Conservation (phyloP, 2,113 vertebrate genomes). For the Chiloscyllium plagiosum region DNA sequence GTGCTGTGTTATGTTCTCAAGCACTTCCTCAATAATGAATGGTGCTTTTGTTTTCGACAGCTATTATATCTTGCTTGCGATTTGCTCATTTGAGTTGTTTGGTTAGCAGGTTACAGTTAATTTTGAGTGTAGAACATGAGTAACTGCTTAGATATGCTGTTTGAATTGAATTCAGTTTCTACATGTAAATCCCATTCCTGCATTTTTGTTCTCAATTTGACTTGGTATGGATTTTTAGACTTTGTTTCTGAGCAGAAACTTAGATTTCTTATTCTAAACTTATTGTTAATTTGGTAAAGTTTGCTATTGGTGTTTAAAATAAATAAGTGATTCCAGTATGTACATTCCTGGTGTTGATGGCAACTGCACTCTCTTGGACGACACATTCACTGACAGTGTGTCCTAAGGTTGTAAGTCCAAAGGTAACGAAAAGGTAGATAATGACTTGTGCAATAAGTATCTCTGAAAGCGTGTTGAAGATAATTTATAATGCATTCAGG, state of each 20-base stretch:
- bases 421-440: background rate
- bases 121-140: background rate
- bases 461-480: background rate
- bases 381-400: too few species aligned
- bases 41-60: too few species aligned
- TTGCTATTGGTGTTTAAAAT: background rate
- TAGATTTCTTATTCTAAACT: background rate
- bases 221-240: background rate
- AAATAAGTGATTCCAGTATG: background rate
- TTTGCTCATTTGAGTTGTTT: background rate
- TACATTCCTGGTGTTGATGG: background rate
- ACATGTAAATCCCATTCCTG: background rate
- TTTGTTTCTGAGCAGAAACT: background rate
- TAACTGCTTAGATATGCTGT: background rate
- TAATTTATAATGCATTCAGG: background rate
- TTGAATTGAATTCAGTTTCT: background rate
- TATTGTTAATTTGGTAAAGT: background rate
- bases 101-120: background rate
- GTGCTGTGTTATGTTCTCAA: too few species aligned
- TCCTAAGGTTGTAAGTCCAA: too few species aligned
- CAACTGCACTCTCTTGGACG: background rate
- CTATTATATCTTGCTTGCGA: background rate
- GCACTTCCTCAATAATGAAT: too few species aligned
- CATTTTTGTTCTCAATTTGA: slow-evolving; percentile 1
- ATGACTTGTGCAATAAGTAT: background rate